Conservation (phyloP, 1,140 invertebrate species). For the Neoseiulus cucumeris region DNA sequence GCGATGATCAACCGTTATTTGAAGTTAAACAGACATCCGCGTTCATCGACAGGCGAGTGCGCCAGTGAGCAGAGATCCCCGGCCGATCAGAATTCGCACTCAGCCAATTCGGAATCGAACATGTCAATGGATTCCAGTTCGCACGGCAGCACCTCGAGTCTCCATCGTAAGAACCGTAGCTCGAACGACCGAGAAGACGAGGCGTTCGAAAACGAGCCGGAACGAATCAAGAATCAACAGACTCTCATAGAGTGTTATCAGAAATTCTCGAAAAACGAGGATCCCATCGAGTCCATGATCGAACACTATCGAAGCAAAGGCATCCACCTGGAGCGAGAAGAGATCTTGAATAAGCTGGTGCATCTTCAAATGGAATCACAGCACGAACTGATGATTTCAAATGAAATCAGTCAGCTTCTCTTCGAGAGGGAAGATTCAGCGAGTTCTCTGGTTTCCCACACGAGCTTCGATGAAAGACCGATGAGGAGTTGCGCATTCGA, state of each 20-base stretch:
- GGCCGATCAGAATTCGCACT: background rate
- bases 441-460: background rate
- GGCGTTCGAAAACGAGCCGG: too few species aligned
- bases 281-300: background rate
- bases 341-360: background rate
- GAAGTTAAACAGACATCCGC: background rate
- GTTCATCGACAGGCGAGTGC: background rate
- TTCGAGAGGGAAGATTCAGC: background rate
- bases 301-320: background rate
- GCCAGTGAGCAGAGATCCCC: background rate
- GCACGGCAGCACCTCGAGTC: background rate
- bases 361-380: background rate
- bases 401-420: too few species aligned
- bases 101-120: background rate
- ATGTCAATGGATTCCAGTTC: background rate
- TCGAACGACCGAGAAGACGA: background rate
- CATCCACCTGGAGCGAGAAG: background rate
- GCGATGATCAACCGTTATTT: slow-evolving; percentile 6
- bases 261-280: background rate
- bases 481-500: background rate
- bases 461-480: background rate
- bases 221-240: too few species aligned
- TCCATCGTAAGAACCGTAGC: background rate
- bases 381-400: background rate
- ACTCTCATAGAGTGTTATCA: background rate